A percentile compares a stretch with the other conserved stretches of the same genome.
Conservation (phyloP, 1,140 invertebrate species). For the Pollicipes pollicipes region DNA sequence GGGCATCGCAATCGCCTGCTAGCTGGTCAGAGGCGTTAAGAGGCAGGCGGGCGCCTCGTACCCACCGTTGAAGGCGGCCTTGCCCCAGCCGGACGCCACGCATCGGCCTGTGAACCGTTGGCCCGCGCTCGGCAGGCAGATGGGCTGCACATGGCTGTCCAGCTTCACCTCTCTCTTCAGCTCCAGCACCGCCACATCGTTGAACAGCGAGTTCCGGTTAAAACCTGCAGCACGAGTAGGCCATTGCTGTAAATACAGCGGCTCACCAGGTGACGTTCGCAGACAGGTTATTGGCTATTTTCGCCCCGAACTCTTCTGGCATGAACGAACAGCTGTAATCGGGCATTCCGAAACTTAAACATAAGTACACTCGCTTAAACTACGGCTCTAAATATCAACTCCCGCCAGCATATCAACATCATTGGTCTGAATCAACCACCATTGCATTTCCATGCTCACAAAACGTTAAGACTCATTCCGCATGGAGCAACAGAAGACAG, state of each 20-base stretch:
- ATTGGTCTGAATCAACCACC: neutral
- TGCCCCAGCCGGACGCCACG: slow-evolving; percentile 87
- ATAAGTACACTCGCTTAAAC: neutral
- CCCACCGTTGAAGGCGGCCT: slow-evolving; percentile 62
- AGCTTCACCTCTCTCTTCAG: slow-evolving; percentile 19
- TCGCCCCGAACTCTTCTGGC: too few relatives aligned
- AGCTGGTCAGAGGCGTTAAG: too few relatives aligned
- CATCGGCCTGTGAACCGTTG: slow-evolving; percentile 34
- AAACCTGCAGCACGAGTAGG: neutral
- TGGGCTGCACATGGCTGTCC: slow-evolving; percentile 22
- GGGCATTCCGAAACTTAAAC: too few relatives aligned
- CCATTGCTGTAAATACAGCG: neutral
- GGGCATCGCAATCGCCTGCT: too few relatives aligned
- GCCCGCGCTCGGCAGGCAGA: slow-evolving; percentile 19
- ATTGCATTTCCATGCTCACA: neutral
- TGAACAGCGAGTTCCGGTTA: slow-evolving; percentile 18
- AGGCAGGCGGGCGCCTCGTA: too few relatives aligned
- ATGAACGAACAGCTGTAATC: too few relatives aligned
- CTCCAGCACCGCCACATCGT: slow-evolving; percentile 22
- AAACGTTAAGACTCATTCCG: slow-evolving; percentile 8
- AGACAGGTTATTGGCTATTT: too few relatives aligned
- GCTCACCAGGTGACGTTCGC: neutral
- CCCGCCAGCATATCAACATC: neutral
- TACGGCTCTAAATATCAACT: neutral
- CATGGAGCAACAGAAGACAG: too few relatives aligned